phyloP scores from a whole-genome alignment of 2,888 invertebrate species.

The Agonopterix subpropinquella region DNA sequence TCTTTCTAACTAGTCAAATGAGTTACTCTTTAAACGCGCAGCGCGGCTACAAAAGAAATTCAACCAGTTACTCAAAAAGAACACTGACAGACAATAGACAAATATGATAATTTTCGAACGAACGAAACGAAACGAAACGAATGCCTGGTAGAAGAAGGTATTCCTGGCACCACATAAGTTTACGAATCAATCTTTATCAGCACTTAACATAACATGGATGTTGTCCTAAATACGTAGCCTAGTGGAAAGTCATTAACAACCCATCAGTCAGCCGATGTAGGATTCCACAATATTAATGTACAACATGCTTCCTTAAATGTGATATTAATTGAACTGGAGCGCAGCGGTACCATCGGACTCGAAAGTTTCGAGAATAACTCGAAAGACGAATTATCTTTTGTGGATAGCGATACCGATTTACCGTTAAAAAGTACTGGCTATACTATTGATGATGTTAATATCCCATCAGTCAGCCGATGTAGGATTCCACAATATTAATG shows the following conservation, averaged over 20 bases:
- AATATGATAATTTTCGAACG: too few species aligned
- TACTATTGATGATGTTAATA: not conserved
- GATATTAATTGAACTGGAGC: constrained; percentile 9
- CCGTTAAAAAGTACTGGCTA: too few species aligned
- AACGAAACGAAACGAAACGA: too few species aligned
- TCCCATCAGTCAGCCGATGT: constrained; percentile 3
- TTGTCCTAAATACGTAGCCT: not conserved
- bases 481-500: constrained; percentile 4
- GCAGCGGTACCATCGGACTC: constrained; percentile 3
- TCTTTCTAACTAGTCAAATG: too few species aligned
- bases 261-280: constrained; percentile 1
- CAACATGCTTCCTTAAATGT: constrained; percentile 8
- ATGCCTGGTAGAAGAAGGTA: too few species aligned
- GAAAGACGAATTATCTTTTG: not conserved
- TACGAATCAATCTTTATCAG: too few species aligned
- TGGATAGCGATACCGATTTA: too few species aligned
- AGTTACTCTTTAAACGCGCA: too few species aligned
- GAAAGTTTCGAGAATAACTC: not conserved
- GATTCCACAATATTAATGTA: constrained; percentile 4
- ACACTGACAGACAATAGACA: too few species aligned
- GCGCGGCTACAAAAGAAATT: too few species aligned
- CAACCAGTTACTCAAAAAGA: too few species aligned
- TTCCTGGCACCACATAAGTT: too few species aligned
- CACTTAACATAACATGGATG: not conserved
- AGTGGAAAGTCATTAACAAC: constrained; percentile 4